Evolutionary conservation across 1,140 invertebrate genomes (phyloP), one percentile per base, ranked within the genome.

Genomic region (Cotesia chilonis): DNA sequence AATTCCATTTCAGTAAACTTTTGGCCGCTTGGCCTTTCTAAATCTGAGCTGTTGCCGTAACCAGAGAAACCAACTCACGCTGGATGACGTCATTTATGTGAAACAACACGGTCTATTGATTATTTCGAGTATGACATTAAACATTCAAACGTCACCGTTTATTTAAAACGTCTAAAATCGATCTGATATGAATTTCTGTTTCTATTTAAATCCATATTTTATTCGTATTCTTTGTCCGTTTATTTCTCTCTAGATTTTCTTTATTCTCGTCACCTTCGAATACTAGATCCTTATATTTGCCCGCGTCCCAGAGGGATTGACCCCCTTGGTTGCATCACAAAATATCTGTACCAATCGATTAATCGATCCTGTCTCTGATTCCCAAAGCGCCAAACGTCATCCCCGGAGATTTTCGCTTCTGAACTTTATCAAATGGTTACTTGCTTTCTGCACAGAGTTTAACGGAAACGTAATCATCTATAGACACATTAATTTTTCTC

Each of bases 301-400:
- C 20, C 9, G 28, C 59, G 2, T 61, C 38, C 17, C 55, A 60
- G 60, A 36, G 41, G 68, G 37, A 64, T 70, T 17, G 47, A 70
- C 20, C 68, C 60, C 0, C 55, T 54, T 20, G 68, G 14, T 70
- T 63, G 35, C 60, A 60, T 70, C 68, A 70, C 41, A 17, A 38
- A 70, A 64, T 38, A 70, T 59, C 68, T 70, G 68, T 70, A 61
- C 47, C 60, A 63, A 63, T 70, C 68, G 68, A 70, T 70, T 51
- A 12, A 63, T 51, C 47, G 57, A 63, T 41, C 60, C 59, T 38
- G 14, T 59, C 37, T 37, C 37, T 20, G 35, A 6, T 12, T 17
- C 59, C 17, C 35, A 12, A 28, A 37, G 37, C 20, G 37, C 60
- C 51, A 68, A 68, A 55, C 67, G 55, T 54, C 9, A 68, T 14